Evolutionary conservation across 2,113 vertebrate species (phyloP), one percentile per base, ranked within the genome.

Genomic region (Apodemus speciosus): DNA sequence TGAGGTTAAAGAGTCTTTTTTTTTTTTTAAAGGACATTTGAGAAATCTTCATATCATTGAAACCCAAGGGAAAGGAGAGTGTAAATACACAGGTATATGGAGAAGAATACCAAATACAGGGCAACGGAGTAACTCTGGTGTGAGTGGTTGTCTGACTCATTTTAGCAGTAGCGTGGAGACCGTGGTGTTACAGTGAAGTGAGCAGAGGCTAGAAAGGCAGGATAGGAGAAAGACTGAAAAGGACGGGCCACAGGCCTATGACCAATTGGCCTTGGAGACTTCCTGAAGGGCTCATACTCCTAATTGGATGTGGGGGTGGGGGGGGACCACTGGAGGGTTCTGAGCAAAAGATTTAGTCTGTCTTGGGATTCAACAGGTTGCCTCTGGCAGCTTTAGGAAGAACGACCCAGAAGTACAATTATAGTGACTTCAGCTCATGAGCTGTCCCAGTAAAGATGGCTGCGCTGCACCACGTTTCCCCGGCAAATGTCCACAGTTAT

Each of bases 11-110:
- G 46, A 5, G 35, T n/a, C 7, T 27, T 27, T 23, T 27, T 62
- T 66, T 6, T 66, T 66, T 68, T 32, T 16, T 35, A 18, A 81
- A 83, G 4, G 13, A 20, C 56, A 51, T n/a, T 40, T 20, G 43
- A 85, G 10, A 53, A n/a, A 4, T 15, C 85, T 69, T 93, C 43
- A 64, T 49, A 46, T 56, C 58, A 62, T 46, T 89, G 91, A 94
- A 91, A 88, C 6, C 7, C 60, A n/a, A 73, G n/a, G 8, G 43
- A 92, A 68, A 38, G 62, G 89, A 72, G 16, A 73, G 0, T 4
- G 2, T n/a, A 15, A 15, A 27, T 46, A 72, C 60, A 30, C n/a
- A 72, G 66, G 64, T 83, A 10, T 58, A 43, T 76, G 40, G 30
- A 21, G 27, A 7, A 20, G 16, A 68, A 18, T 49, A 46, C 30